Base-by-base conservation (phyloP, 1,140 invertebrate genomes). In the Colletes latitarsis region DNA sequence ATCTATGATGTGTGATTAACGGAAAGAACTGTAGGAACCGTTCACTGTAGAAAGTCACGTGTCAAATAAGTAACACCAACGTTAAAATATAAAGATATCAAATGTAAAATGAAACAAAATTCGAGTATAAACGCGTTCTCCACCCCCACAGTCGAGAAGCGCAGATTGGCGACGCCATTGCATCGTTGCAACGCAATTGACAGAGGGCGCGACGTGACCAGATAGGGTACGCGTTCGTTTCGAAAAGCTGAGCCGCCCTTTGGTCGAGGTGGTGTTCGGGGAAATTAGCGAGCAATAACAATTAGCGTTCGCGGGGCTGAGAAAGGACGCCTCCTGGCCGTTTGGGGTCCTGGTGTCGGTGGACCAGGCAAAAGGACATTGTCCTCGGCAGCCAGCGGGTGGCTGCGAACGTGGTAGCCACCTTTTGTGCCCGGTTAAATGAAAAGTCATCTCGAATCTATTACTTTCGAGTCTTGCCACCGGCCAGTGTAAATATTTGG, bases 361-460 rank as follows among this genome's bases (percentile, higher is more conserved):
- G 77, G 67, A 49, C 46, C 64, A 4, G n/a, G 9, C 46, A 57
- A 72, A 82, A 62, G 82, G 74, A 80, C 82, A 87, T 87, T 86
- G 86, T 86, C 74, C 86, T 55, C 66, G 67, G 53, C 73, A 76
- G 66, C 80, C 87, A 81, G 83, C 86, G 86, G 85, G 86, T 81
- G 86, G 87, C 70, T 83, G 70, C 73, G 62, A 82, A 64, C 19
- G 2, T 39, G 43, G 73, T 60, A 63, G 69, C 49, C 66, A 79
- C 73, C 81, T 81, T 87, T 87, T 87, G 86, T 87, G 71, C 82
- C 58, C 63, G 70, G 70, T 72, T 88, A 88, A 88, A 87, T 85
- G 87, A 88, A 88, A 88, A 88, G 87, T 88, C 87, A 88, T 88
- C 87, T 86, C 86, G 84, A 88, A 88, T 88, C 86, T 88, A 88